Base-by-base conservation (phyloP, 2,888 invertebrate genomes). In the Shargacucullia verbasci region DNA sequence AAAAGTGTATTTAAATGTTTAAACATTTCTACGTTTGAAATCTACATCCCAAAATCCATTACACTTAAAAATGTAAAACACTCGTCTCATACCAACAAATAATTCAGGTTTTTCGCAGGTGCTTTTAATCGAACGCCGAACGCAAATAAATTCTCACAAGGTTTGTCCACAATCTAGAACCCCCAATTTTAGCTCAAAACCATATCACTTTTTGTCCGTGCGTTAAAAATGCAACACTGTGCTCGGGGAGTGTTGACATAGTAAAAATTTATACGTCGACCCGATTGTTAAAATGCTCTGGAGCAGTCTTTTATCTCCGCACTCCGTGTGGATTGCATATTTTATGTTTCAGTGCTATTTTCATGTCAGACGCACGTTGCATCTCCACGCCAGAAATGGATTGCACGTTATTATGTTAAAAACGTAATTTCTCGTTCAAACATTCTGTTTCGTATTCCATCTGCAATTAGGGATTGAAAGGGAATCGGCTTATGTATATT, bases 181-280 rank as follows among this genome's bases (percentile, higher is more conserved):
- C n/a, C 15, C n/a, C 35, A 20, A 20, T 2, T 62, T 67, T 65
- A 48, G 52, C 39, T 39, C 25, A 41, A 66, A 65, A 64, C 60
- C 52, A 53, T 74, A 67, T 68, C 62, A 62, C 50, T 65, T 70
- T 64, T 71, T 64, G 45, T 47, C 43, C 10, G 25, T 62, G 45
- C 46, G 59, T 81, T 76, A 73, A 82, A 79, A 82, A 81, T 79
- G 74, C 71, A 81, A 44, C 59, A 45, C 49, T n/a, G 50, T 59
- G 47, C 58, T 55, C 55, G 46, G 63, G 62, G 74, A 70, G 53
- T 62, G 70, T 52, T 65, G 63, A 71, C 70, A 63, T 56, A 65
- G 65, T 78, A 75, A 80, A 82, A 80, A 80, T 79, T 66, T 84
- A 85, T 81, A 71, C 76, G 40, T 59, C 79, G 80, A 81, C 81